These are phyloP conservation scores for Scophthalmus maximus DNA, from an alignment of 2,113 vertebrate genomes.

Conservation along the genomic window DNA sequence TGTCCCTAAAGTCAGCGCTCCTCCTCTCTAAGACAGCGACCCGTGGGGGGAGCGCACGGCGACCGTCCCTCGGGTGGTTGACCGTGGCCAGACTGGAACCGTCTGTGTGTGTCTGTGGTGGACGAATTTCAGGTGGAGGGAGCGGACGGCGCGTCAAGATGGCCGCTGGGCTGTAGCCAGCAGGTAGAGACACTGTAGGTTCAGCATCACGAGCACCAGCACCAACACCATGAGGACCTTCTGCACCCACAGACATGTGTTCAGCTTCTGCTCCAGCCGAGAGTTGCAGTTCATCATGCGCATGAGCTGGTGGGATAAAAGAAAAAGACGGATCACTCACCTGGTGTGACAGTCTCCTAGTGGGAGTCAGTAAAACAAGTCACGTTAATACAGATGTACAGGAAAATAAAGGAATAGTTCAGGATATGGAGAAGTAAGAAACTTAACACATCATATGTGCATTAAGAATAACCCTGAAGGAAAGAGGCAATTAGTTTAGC, in stretches of 20 bases:
- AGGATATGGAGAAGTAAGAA: no score
- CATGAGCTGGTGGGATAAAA: constrained; percentile 83
- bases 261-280: constrained; percentile 90
- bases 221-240: constrained; percentile 87
- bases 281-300: constrained; percentile 85
- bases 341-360: neutral
- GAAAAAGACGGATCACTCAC: constrained; percentile 9
- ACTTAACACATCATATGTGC: neutral
- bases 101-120: constrained; percentile 20
- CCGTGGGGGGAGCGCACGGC: constrained; percentile 1
- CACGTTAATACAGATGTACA: neutral
- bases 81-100: constrained; percentile 1
- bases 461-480: no score
- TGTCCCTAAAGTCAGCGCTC: constrained; percentile 33
- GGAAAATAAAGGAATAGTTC: neutral
- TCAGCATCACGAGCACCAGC: constrained; percentile 84
- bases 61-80: constrained; percentile 18
- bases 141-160: constrained; percentile 50
- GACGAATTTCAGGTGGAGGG: constrained; percentile 13
- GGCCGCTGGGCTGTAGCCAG: constrained; percentile 50
- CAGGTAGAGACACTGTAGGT: constrained; percentile 84
- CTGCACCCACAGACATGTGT: constrained; percentile 90
- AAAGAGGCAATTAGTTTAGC: no score
- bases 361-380: neutral
- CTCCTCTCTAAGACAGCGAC: constrained; percentile 43